Conservation (phyloP, 2,113 vertebrate species). For the Paralichthys olivaceus region DNA sequence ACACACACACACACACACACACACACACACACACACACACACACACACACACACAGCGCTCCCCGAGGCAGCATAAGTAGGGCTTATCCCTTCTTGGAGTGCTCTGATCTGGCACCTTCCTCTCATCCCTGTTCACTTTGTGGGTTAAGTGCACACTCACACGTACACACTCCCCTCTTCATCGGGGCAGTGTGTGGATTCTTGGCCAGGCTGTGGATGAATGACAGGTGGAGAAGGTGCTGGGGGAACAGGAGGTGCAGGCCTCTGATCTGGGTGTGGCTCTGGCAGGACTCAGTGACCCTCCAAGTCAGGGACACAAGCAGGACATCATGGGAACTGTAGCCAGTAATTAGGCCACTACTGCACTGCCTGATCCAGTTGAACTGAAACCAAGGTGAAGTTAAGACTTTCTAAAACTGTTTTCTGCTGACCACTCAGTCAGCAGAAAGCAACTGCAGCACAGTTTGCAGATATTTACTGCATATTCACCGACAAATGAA, state of each 20-base stretch:
- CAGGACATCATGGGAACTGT: neutral
- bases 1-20: slow-evolving; percentile 28
- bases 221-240: slow-evolving; percentile 63
- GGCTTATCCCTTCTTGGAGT: slow-evolving; percentile 72
- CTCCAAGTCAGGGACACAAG: slow-evolving; percentile 24
- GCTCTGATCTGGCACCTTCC: slow-evolving; percentile 65
- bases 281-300: slow-evolving; percentile 36
- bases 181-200: slow-evolving; percentile 13
- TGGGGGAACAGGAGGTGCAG: slow-evolving; percentile 51
- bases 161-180: slow-evolving; percentile 1
- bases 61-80: slow-evolving; percentile 56
- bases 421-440: too few relatives aligned
- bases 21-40: slow-evolving; percentile 44
- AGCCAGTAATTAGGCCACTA: neutral
- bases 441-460: too few relatives aligned
- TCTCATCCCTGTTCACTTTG: slow-evolving; percentile 61
- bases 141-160: slow-evolving; percentile 49
- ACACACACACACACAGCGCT: slow-evolving; percentile 19
- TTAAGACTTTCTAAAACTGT: neutral
- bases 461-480: too few relatives aligned
- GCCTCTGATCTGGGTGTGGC: slow-evolving; percentile 53
- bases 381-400: neutral
- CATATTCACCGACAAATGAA: too few relatives aligned
- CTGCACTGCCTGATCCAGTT: neutral
- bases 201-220: slow-evolving; percentile 41